Conservation (phyloP, 2,888 invertebrate genomes). For the Labia minor region DNA sequence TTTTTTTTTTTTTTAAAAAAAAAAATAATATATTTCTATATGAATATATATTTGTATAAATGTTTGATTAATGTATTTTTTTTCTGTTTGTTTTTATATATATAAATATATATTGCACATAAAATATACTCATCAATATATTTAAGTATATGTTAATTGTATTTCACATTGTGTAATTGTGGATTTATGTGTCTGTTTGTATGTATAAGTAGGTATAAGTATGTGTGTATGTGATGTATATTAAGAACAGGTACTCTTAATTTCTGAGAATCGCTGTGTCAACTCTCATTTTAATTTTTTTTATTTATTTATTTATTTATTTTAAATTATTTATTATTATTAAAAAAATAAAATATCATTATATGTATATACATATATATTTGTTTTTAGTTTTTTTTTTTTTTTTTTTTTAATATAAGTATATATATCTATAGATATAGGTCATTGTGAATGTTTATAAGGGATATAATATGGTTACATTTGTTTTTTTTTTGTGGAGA, state of each 20-base stretch:
- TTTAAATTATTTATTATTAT: not conserved
- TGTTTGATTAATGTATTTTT: too few species aligned
- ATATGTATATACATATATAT: not conserved
- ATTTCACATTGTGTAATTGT: too few species aligned
- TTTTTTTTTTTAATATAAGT: too few species aligned
- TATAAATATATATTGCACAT: too few species aligned
- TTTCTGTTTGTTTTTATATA: too few species aligned
- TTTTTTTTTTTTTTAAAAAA: too few species aligned
- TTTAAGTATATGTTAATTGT: too few species aligned
- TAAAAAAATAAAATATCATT: constrained; percentile 16
- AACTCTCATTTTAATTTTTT: not conserved
- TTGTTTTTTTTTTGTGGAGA: not conserved
- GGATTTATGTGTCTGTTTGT: not conserved
- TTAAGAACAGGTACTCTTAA: not conserved
- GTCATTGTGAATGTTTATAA: not conserved
- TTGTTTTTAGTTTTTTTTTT: not conserved
- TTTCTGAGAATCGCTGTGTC: not conserved
- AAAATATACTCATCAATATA: too few species aligned
- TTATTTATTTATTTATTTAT: not conserved
- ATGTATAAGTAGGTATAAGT: too few species aligned
- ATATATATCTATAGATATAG: not conserved
- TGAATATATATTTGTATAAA: too few species aligned
- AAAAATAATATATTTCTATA: too few species aligned
- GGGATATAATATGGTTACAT: not conserved
- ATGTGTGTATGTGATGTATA: not conserved